Base-by-base conservation (phyloP, 2,113 vertebrate genomes). In the Boleophthalmus pectinirostris region DNA sequence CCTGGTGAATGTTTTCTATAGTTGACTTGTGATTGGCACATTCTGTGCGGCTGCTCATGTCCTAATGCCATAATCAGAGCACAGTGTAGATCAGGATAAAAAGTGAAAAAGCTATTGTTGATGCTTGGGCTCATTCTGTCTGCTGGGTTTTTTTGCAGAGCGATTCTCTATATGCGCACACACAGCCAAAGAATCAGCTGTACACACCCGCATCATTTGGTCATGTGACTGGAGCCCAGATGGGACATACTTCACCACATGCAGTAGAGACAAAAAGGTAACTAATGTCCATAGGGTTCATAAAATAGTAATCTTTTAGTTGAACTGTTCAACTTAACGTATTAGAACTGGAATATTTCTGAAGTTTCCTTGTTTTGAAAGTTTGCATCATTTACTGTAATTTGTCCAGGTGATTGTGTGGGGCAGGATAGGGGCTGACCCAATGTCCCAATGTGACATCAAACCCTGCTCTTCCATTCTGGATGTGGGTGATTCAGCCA, bases 261-360 rank as follows among this genome's bases (percentile, higher is more conserved):
- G 96, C 57, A 98, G 97, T 91, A 93, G 98, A 63, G 97, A 99
- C 88, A 98, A 95, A 90, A 99, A 97, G 96, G 98, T 99, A 91
- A 38, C 4, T 5, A 16, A 1, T 61, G 58, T 7, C 13, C 13
- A 21, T 56, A 56, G 53, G n/a, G 23, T 14, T 23, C 14, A 60
- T 51, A 20, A 16, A 51, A 51, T 18, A 51, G 16, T 20, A 51
- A 51, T 4, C 47, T 16, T 51, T 20, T 51, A 51, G 16, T 18
- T 18, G 4, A 1, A 20, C 18, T 51, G 16, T 51, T 51, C 47
- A 20, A 16, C 18, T 3, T 47, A 29, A 29, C 29, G 2, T 29
- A 29, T 2, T 29, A 29, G 4, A 47, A 13, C 2, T 47, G 46
- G 46, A 47, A 47, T 47, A 49, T 49, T 18, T 49, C 4, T 51